Evolutionary conservation across 1,140 invertebrate species (phyloP), one percentile per base, ranked within the genome.

Genomic region (Protaetia brevitarsis): DNA sequence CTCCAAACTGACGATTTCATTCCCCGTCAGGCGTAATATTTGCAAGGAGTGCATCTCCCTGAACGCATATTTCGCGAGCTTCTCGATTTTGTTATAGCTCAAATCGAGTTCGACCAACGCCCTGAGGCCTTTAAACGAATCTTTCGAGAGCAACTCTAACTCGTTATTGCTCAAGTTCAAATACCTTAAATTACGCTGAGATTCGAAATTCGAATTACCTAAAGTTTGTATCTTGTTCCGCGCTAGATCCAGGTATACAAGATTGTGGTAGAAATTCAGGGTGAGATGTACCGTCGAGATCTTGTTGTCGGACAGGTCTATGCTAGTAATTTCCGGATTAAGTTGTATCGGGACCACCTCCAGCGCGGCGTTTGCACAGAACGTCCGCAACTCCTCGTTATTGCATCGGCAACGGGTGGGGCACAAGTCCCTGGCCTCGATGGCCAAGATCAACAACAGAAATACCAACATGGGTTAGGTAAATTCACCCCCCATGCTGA

Each of bases 331-430:
- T 74, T 91, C 89, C n/a, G 90, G 91, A 76, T 95, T 94, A 69
- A 95, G 83, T 73, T 93, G 91, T 66, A 94, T 93, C 29, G 93
- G 93, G 28, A 94, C 89, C 69, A 93, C 88, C 76, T 93, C 91
- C 51, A 94, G 83, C 51, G 83, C 84, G 8, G 89, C 89, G 68
- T 86, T 85, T 64, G 87, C 87, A 77, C 93, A 95, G 51, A 87
- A 84, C 2, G 87, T 87, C 10, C 85, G 84, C 37, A 91, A 83
- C 27, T 86, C 79, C 26, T 91, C 86, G 77, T 94, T 90, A 82
- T 93, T 87, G 81, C 93, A 95, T 41, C 82, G 82, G 76, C 93
- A 95, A 68, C 87, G 85, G 19, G 86, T 83, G 11, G 93, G 93
- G 78, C 93, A 94, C 36, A 93, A 84, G 45, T 87, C 88, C 62